phyloP scores from a whole-genome alignment of 2,888 invertebrate genomes.

The Hemicrepidius hirtus region DNA sequence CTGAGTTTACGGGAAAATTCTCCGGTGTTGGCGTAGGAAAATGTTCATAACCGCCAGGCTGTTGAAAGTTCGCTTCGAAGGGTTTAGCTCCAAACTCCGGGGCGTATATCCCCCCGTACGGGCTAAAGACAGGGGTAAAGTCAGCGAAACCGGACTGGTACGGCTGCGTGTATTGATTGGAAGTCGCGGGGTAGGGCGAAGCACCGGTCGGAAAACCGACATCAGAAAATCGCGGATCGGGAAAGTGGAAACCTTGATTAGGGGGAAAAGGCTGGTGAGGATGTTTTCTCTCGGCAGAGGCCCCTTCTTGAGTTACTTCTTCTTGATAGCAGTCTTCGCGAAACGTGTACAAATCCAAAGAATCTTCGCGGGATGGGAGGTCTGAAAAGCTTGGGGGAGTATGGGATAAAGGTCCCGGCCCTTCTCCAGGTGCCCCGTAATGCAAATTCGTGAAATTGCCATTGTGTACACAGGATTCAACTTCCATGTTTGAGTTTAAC shows the following conservation, averaged over 20 bases:
- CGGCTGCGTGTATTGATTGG: slow-evolving; percentile 67
- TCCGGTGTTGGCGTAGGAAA: slow-evolving; percentile 72
- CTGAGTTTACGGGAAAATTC: slow-evolving; percentile 69
- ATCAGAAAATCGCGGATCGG: slow-evolving; percentile 68
- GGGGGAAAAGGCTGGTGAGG: slow-evolving; percentile 64
- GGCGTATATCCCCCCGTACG: slow-evolving; percentile 70
- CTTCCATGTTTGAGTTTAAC: slow-evolving; percentile 76
- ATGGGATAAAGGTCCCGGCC: slow-evolving; percentile 64
- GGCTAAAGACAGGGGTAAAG: slow-evolving; percentile 71
- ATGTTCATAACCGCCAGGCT: slow-evolving; percentile 75
- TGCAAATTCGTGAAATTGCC: slow-evolving; percentile 82
- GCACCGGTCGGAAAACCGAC: slow-evolving; percentile 64
- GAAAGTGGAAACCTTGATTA: slow-evolving; percentile 67
- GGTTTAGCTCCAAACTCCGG: slow-evolving; percentile 70
- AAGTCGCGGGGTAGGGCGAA: slow-evolving; percentile 59
- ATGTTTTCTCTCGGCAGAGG: slow-evolving; percentile 55
- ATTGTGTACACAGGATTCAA: slow-evolving; percentile 79
- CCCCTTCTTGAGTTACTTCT: slow-evolving; percentile 71
- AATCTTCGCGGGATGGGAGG: slow-evolving; percentile 74
- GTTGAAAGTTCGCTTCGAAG: slow-evolving; percentile 70
- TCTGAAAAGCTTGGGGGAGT: slow-evolving; percentile 67
- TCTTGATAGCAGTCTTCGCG: slow-evolving; percentile 77
- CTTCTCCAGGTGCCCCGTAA: slow-evolving; percentile 76
- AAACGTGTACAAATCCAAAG: slow-evolving; percentile 77
- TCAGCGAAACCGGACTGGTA: slow-evolving; percentile 67